phyloP scores from a whole-genome alignment of 2,888 invertebrate species.

The Orchestes rusci region DNA sequence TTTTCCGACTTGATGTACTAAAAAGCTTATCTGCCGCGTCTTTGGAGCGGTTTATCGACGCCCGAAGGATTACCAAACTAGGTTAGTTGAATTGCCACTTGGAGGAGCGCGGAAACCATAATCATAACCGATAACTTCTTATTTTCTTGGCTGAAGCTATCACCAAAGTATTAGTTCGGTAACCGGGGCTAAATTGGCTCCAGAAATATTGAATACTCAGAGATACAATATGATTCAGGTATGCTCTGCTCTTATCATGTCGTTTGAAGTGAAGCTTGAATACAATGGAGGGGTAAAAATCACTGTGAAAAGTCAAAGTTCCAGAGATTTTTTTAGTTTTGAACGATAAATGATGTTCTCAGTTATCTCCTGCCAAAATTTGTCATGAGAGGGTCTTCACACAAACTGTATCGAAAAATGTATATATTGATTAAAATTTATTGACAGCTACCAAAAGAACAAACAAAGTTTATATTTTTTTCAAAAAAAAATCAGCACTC shows the following conservation, averaged over 20 bases:
- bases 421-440: too few relatives aligned
- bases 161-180: conserved; percentile 22
- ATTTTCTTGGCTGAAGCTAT: conserved; percentile 24
- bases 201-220: conserved; percentile 16
- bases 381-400: too few relatives aligned
- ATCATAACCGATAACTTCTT: conserved; percentile 32
- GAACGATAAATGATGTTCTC: too few relatives aligned
- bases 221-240: conserved; percentile 15
- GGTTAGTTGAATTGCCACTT: conserved; percentile 33
- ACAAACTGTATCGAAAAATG: too few relatives aligned
- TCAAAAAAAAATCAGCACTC: too few relatives aligned
- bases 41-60: conserved; percentile 28
- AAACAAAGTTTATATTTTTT: too few relatives aligned
- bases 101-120: conserved; percentile 28
- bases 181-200: conserved; percentile 20
- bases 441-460: too few relatives aligned
- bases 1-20: conserved; percentile 28
- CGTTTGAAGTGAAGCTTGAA: conserved; percentile 1
- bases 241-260: too few relatives aligned
- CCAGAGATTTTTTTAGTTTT: too few relatives aligned
- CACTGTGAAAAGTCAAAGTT: too few relatives aligned
- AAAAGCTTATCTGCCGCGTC: conserved; percentile 28
- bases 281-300: too few relatives aligned
- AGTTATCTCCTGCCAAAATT: too few relatives aligned
- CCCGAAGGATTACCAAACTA: conserved; percentile 29